These are phyloP conservation scores for Archegozetes longisetosus DNA, from an alignment of 1,140 invertebrate species.

Conservation along the genomic window DNA sequence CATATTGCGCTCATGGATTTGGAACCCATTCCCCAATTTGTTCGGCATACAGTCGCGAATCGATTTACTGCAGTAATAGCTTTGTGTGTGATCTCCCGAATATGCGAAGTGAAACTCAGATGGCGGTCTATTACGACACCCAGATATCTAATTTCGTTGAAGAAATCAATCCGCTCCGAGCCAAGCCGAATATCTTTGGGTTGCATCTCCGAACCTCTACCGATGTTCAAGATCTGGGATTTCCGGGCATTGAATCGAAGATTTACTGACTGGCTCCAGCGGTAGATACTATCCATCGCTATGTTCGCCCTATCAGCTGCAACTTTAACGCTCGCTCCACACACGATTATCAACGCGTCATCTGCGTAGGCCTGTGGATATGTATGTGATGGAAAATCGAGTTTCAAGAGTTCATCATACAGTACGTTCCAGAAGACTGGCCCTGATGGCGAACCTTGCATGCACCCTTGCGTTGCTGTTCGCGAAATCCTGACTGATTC, in stretches of 20 bases:
- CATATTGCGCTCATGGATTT: no score
- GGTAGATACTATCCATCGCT: background rate
- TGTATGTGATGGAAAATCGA: background rate
- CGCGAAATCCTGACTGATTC: no score
- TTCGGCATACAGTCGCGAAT: no score
- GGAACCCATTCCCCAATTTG: no score
- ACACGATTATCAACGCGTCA: background rate
- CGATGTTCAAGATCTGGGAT: background rate
- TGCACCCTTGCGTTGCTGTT: background rate
- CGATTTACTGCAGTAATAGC: no score
- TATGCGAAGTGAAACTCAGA: no score
- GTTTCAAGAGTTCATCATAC: conserved; percentile 2
- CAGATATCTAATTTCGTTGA: no score
- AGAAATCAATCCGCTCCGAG: no score
- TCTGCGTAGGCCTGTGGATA: background rate
- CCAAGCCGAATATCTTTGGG: no score
- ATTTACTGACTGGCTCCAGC: background rate
- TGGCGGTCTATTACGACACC: no score
- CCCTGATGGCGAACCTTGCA: background rate
- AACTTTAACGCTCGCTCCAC: background rate
- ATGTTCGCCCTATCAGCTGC: background rate
- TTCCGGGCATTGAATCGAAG: background rate
- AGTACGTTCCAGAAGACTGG: conserved; percentile 10
- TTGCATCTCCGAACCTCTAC: background rate
- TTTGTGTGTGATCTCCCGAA: no score